phyloP scores from a whole-genome alignment of 2,113 vertebrate species.

The Gadus macrocephalus region DNA sequence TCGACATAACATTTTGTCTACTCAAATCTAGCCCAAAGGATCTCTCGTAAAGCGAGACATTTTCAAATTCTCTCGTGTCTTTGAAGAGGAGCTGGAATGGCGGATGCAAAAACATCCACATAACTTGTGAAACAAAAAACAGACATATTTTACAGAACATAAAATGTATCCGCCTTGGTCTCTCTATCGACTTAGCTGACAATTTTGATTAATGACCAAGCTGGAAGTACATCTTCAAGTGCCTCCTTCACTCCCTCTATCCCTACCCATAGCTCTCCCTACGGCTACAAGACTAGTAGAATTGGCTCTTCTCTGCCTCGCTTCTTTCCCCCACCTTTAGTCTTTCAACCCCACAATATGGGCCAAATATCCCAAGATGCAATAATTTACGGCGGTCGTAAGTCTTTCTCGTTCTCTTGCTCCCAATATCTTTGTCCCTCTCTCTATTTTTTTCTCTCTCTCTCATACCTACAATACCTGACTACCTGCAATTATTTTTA shows the following conservation, averaged over 20 bases:
- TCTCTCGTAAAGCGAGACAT: too few species aligned
- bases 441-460: too few species aligned
- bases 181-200: slow-evolving; percentile 1
- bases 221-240: slow-evolving; percentile 19
- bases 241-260: background rate
- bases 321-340: slow-evolving; percentile 6
- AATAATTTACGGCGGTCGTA: slow-evolving; percentile 32
- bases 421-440: too few species aligned
- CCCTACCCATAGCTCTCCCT: slow-evolving; percentile 5
- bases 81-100: too few species aligned
- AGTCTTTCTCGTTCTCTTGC: slow-evolving; percentile 34
- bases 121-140: too few species aligned
- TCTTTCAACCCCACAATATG: slow-evolving; percentile 14
- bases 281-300: slow-evolving; percentile 3
- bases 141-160: slow-evolving; percentile 16
- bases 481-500: slow-evolving; percentile 4
- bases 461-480: too few species aligned
- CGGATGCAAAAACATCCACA: too few species aligned
- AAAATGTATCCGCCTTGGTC: background rate
- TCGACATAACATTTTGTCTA: too few species aligned
- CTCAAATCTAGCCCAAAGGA: too few species aligned
- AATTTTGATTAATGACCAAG: slow-evolving; percentile 43
- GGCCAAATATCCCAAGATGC: slow-evolving; percentile 42
- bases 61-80: too few species aligned
- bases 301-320: slow-evolving; percentile 19